Evolutionary conservation across 1,140 invertebrate genomes (phyloP).

Genomic region (Tetramorium simillimum): DNA sequence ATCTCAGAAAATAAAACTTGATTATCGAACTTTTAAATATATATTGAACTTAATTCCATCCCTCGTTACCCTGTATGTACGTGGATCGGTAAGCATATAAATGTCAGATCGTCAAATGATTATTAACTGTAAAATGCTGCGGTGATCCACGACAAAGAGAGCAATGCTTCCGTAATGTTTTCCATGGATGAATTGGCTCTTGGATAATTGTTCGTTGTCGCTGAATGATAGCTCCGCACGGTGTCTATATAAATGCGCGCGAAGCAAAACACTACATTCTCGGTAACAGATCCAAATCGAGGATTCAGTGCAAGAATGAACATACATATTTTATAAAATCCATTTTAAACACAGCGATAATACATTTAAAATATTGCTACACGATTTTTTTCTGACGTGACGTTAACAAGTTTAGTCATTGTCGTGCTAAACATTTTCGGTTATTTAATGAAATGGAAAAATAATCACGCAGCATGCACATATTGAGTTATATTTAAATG

Average conservation of each 20-base stretch:
- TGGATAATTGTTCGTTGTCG: background rate
- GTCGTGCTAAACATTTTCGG: too few species aligned
- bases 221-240: background rate
- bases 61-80: background rate
- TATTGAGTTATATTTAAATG: too few species aligned
- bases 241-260: background rate
- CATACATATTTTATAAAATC: background rate
- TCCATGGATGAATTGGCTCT: background rate
- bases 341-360: background rate
- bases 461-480: too few species aligned
- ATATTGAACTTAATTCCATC: too few species aligned
- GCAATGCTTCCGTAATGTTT: constrained; percentile 21
- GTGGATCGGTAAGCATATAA: background rate
- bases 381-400: background rate
- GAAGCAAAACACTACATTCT: background rate
- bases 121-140: constrained; percentile 52
- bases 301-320: background rate
- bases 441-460: constrained; percentile 20
- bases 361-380: background rate
- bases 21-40: too few species aligned
- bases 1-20: too few species aligned
- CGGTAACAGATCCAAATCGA: background rate
- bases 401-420: background rate
- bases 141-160: constrained; percentile 52
- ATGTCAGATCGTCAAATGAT: background rate